Percentiles rank a stretch among this genome's conserved stretches.
phyloP scores from a whole-genome alignment of 2,113 vertebrate genomes.

The Cyanoramphus novaezelandiae region DNA sequence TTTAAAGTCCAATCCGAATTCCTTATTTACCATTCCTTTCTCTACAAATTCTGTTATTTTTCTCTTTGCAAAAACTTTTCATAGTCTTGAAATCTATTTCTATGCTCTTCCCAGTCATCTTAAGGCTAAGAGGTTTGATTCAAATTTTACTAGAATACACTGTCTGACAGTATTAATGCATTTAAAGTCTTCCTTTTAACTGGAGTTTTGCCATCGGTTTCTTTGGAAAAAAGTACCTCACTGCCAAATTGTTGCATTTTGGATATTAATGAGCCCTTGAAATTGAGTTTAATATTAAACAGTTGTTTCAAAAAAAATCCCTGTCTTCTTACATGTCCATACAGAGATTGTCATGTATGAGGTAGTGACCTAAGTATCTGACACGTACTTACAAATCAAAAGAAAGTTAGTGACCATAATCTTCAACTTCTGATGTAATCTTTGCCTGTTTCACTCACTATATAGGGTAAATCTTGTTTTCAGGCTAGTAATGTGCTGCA shows the following conservation, averaged over 20 bases:
- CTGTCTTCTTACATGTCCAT: background rate
- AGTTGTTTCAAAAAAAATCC: rapidly evolving
- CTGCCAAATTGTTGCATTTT: background rate
- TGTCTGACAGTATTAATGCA: background rate
- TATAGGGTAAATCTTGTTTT: background rate
- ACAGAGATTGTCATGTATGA: background rate
- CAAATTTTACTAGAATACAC: background rate
- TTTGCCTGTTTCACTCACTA: background rate
- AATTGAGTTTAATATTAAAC: background rate
- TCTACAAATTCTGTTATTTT: background rate
- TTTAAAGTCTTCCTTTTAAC: background rate
- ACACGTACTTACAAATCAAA: background rate
- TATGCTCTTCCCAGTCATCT: background rate
- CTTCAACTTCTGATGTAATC: background rate
- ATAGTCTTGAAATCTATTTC: background rate
- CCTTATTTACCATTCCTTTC: background rate
- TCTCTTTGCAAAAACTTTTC: background rate
- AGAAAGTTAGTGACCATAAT: background rate
- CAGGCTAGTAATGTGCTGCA: background rate
- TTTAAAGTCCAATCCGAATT: background rate
- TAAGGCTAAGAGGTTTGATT: background rate
- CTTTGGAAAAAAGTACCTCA: background rate
- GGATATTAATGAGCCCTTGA: background rate
- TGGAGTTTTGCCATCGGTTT: background rate
- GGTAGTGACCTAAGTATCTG: background rate